These are phyloP conservation scores for Oreochromis tanganicae DNA, from an alignment of 2,113 vertebrate species.

Conservation along the genomic window DNA sequence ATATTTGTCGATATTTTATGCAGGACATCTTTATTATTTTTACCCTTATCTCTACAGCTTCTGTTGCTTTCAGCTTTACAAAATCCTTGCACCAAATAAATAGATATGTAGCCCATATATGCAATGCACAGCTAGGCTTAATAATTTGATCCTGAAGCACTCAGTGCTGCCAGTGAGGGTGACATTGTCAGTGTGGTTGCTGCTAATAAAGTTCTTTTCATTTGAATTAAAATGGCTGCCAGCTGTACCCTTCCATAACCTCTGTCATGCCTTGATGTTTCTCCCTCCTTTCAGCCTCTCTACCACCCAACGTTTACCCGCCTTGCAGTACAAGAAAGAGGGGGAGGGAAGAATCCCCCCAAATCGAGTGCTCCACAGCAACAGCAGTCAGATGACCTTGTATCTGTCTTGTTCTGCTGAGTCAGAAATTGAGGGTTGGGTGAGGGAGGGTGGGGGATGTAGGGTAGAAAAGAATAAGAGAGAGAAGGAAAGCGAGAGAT, in stretches of 20 bases:
- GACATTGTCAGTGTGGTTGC: conserved; percentile 9
- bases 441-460: conserved; percentile 20
- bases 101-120: neutral
- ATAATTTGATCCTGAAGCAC: neutral
- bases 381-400: conserved; percentile 75
- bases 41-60: neutral
- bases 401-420: conserved; percentile 71
- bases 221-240: conserved; percentile 68
- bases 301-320: neutral
- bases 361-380: conserved; percentile 66
- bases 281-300: neutral
- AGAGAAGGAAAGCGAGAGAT: neutral
- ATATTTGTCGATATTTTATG: neutral
- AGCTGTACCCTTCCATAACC: conserved; percentile 61
- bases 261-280: conserved; percentile 44
- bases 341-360: conserved; percentile 32
- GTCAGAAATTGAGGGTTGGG: conserved; percentile 65
- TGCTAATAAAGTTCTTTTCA: conserved; percentile 59
- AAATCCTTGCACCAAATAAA: neutral
- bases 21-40: neutral
- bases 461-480: neutral
- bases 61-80: neutral
- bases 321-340: conserved; percentile 41
- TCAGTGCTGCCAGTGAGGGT: neutral
- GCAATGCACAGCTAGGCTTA: neutral